Percentiles rank a stretch among this genome's conserved stretches.
These are phyloP conservation scores for Achroia grisella DNA, from an alignment of 1,140 invertebrate genomes.

Conservation along the genomic window DNA sequence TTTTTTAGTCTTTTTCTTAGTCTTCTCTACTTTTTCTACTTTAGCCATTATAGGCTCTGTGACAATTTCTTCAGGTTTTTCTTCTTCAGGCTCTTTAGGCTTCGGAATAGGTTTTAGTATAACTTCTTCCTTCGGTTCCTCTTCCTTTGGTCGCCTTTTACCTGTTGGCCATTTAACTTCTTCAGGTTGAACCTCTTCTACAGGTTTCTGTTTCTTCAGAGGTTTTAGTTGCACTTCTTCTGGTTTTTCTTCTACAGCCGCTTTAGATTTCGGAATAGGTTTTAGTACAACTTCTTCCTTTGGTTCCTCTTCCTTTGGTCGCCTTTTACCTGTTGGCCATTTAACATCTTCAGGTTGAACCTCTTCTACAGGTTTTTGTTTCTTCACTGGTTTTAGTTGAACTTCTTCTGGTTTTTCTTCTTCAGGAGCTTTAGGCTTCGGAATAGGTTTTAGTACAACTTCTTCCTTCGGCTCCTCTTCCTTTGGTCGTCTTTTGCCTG, in stretches of 20 bases:
- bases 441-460: slow-evolving; percentile 54
- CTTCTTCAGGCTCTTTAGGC: slow-evolving; percentile 29
- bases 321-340: slow-evolving; percentile 59
- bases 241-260: slow-evolving; percentile 23
- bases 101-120: slow-evolving; percentile 51
- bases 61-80: slow-evolving; percentile 37
- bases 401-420: slow-evolving; percentile 36
- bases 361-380: slow-evolving; percentile 34
- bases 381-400: slow-evolving; percentile 49
- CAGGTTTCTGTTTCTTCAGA: slow-evolving; percentile 19
- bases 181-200: slow-evolving; percentile 14
- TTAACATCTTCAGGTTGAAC: slow-evolving; percentile 43
- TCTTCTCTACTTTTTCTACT: slow-evolving; percentile 52
- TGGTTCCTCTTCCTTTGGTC: slow-evolving; percentile 47
- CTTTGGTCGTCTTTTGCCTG: slow-evolving; percentile 53
- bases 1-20: slow-evolving; percentile 33
- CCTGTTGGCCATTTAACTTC: slow-evolving; percentile 54
- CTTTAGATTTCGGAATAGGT: slow-evolving; percentile 7
- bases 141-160: slow-evolving; percentile 46
- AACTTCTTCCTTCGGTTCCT: slow-evolving; percentile 44
- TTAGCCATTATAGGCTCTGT: slow-evolving; percentile 14
- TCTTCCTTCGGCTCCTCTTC: slow-evolving; percentile 56
- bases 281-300: slow-evolving; percentile 43
- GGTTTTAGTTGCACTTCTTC: slow-evolving; percentile 33
- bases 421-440: slow-evolving; percentile 25